Evolutionary conservation across 30 jellyfish, hydroid and myxozoan genomes (phyloP), one percentile per base, ranked within the genome.

Genomic region (Chironex yamaguchii): DNA sequence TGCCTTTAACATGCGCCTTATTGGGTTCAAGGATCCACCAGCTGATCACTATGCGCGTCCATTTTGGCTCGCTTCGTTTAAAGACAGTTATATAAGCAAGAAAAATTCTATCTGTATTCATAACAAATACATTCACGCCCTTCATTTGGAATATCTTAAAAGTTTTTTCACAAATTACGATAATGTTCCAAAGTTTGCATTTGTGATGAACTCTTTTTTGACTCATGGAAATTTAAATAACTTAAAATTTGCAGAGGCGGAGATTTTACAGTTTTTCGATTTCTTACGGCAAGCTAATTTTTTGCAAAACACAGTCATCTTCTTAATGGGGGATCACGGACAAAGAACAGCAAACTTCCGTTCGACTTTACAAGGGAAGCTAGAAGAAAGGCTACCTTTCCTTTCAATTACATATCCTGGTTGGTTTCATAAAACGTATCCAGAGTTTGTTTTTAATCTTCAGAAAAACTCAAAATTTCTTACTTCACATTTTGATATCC

Each of bases 271-370:
- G 2, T 51, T 77, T 29, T 26, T 22, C 27, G 66, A 29, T 20
- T 28, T 20, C 11, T 23, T 77, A 30, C 29, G 54, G 3, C 53
- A 54, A 54, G 1, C 32, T 13, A 36, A 36, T 23, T 26, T 50
- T 13, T 26, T 77, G 1, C 29, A 54, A n/a, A 26, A 33, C 29
- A 77, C 67, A 12, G 68, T 77, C 72, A n/a, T 77, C 24, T 11
- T 77, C 29, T 34, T 77, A 1, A 50, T 77, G 25, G 89, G 89
- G 2, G 89, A 77, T 33, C 89, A 77, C 33, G 89, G 89, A 13
- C 64, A 20, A 6, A 35, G 89, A 25, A 85, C 68, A 2, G 22
- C 85, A 29, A 4, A 52, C 13, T 77, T 77, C 62, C 76, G 89
- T 13, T 33, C 67, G 11, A 77, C 86, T 4, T 14, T 25, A 21